Conservation (phyloP, 2,888 invertebrate genomes). For the Leucozona laternaria region DNA sequence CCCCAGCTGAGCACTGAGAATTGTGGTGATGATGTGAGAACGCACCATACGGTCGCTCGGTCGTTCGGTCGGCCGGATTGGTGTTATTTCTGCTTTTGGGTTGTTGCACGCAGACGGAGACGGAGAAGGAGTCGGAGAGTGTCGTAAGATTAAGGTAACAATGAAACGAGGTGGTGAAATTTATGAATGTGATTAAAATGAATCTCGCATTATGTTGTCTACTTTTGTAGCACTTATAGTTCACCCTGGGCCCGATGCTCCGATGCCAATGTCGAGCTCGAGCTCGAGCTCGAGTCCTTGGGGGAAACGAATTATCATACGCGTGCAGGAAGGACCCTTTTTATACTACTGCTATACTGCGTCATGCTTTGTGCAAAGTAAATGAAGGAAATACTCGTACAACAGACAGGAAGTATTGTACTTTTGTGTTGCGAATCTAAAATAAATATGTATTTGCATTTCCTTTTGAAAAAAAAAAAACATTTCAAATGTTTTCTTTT, state of each 20-base stretch:
- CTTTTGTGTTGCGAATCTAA: slow-evolving; percentile 29
- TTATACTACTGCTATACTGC: background rate
- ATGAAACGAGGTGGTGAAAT: slow-evolving; percentile 71
- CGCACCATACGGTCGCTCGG: slow-evolving; percentile 40
- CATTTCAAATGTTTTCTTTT: slow-evolving; percentile 20
- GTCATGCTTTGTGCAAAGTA: slow-evolving; percentile 26
- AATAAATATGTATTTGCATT: slow-evolving; percentile 41
- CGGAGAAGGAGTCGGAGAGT: background rate
- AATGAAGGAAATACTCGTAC: slow-evolving; percentile 19
- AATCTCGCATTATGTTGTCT: slow-evolving; percentile 65
- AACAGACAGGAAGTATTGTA: slow-evolving; percentile 31
- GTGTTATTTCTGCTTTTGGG: slow-evolving; percentile 6
- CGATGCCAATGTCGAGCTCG: no score
- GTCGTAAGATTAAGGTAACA: slow-evolving; percentile 60
- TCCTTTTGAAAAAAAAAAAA: slow-evolving; percentile 25
- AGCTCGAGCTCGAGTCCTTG: background rate
- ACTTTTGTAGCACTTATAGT: slow-evolving; percentile 46
- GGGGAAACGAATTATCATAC: slow-evolving; percentile 66
- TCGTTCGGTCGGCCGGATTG: background rate
- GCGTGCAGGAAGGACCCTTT: slow-evolving; percentile 50
- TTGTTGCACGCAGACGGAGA: slow-evolving; percentile 24
- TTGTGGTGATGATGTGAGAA: slow-evolving; percentile 64
- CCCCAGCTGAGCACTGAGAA: slow-evolving; percentile 59
- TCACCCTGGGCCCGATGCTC: slow-evolving; percentile 19
- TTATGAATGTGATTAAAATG: slow-evolving; percentile 73